Base-by-base conservation (phyloP, 1,140 invertebrate genomes). In the Pseudomyrmex flavicornis region DNA sequence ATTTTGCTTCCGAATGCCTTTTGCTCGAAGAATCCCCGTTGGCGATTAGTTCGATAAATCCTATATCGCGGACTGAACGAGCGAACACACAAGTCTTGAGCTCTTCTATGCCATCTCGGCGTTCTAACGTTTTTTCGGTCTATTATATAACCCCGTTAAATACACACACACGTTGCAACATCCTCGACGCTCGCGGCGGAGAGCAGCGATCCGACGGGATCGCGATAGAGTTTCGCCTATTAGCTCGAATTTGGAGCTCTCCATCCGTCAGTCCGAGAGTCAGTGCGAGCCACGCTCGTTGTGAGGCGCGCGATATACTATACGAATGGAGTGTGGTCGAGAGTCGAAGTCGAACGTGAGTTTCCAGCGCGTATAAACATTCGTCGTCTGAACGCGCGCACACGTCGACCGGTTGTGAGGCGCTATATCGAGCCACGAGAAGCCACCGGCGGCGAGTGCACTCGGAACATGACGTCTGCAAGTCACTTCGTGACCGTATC, bases 401-500 rank as follows among this genome's bases (percentile, higher is more conserved):
- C 35, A 13, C 83, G 66, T 82, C 84, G 56, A 58, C 48, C 74
- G 76, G 79, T 80, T 72, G 79, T 84, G 87, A 70, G 74, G 74
- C 20, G 22, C 73, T 76, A 84, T 86, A 88, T 86, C 76, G 87
- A 84, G 65, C 63, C 73, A 59, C 58, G 74, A 35, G 35, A 56
- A 85, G 85, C 86, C 88, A 91, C 87, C 88, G 85, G 83, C 77
- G 87, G 90, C 88, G 88, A 90, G 90, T 90, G 89, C 88, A 91
- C 90, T 92, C 85, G 84, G 87, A 84, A 86, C 88, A 82, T 70
- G 89, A 92, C 88, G 89, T 90, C 88, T 92, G 92, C 93, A 92
- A 93, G 93, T 93, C 93, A 93, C 90, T 91, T 46, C 88, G 92
- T 93, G 90, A 93, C 92, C 93, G 90, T 92, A 93, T 93, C 93